Evolutionary conservation across 2,888 invertebrate species (phyloP).

Genomic region (Gari tellinella): DNA sequence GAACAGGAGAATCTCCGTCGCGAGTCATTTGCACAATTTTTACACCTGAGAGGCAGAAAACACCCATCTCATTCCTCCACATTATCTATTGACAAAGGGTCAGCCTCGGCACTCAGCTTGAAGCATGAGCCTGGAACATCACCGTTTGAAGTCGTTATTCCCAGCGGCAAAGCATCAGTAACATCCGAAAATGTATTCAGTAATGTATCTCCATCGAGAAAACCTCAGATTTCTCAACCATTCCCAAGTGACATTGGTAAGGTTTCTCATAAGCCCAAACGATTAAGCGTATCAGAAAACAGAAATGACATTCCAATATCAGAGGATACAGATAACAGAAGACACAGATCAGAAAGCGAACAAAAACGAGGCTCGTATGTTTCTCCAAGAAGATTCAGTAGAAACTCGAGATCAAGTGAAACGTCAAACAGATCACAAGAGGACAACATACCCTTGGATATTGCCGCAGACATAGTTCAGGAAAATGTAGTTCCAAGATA

Average conservation of each 20-base stretch:
- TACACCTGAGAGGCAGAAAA: conserved; percentile 32
- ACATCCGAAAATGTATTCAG: no score
- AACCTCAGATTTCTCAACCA: no score
- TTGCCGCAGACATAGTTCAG: conserved; percentile 8
- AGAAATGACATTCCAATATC: no score
- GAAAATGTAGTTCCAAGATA: conserved; percentile 13
- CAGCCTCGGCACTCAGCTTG: no score
- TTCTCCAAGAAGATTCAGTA: conserved; percentile 34
- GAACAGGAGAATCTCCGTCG: conserved; percentile 19
- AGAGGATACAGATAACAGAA: no score
- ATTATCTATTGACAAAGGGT: conserved; percentile 1
- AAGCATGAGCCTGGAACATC: not conserved
- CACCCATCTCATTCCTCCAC: conserved; percentile 27
- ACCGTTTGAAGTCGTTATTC: conserved; percentile 1
- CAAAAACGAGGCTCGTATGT: conserved; percentile 21
- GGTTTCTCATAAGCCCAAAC: no score
- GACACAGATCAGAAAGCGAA: no score
- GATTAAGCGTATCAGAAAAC: no score
- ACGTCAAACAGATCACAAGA: conserved; percentile 32
- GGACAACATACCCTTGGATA: conserved; percentile 10
- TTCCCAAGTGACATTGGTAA: no score
- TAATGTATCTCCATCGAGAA: no score
- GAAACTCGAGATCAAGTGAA: conserved; percentile 32
- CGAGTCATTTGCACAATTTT: conserved; percentile 41
- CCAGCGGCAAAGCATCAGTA: not conserved